Conservation (phyloP, 2,888 invertebrate species). For the Stegana nigrithorax region DNA sequence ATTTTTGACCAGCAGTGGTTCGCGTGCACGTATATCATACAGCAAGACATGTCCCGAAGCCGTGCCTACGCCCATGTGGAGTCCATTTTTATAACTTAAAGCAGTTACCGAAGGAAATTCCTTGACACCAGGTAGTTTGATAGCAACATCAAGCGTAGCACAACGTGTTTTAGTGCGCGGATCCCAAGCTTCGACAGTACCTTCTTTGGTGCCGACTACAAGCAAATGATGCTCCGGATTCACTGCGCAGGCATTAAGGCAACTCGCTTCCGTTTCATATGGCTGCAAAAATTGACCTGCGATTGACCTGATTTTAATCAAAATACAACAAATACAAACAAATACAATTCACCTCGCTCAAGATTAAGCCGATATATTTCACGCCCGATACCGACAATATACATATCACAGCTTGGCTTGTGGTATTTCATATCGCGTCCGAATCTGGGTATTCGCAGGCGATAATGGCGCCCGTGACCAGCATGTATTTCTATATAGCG, state of each 20-base stretch:
- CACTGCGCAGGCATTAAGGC: conserved; percentile 85
- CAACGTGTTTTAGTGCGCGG: conserved; percentile 83
- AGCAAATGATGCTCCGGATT: conserved; percentile 91
- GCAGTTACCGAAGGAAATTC: conserved; percentile 75
- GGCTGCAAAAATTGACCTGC: conserved; percentile 94
- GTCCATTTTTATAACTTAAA: conserved; percentile 79
- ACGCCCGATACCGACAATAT: conserved; percentile 83
- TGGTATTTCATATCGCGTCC: conserved; percentile 95
- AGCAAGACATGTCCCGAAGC: conserved; percentile 92
- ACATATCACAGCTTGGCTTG: conserved; percentile 89
- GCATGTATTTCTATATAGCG: conserved; percentile 96
- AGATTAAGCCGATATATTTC: background rate
- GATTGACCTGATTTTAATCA: too few relatives aligned
- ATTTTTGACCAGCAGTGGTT: conserved; percentile 91
- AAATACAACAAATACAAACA: conserved; percentile 95
- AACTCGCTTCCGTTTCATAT: conserved; percentile 78
- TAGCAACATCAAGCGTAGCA: conserved; percentile 86
- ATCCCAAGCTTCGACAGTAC: conserved; percentile 97
- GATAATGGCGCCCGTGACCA: conserved; percentile 90
- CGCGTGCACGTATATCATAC: conserved; percentile 93
- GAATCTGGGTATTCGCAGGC: conserved; percentile 92
- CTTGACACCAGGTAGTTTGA: conserved; percentile 72
- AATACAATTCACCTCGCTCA: too few relatives aligned
- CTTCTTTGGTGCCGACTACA: conserved; percentile 88
- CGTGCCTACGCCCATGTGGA: conserved; percentile 90